Percentiles rank a stretch among this genome's conserved stretches.
phyloP scores from a whole-genome alignment of 2,888 invertebrate species.

The Lochmaea capreae region DNA sequence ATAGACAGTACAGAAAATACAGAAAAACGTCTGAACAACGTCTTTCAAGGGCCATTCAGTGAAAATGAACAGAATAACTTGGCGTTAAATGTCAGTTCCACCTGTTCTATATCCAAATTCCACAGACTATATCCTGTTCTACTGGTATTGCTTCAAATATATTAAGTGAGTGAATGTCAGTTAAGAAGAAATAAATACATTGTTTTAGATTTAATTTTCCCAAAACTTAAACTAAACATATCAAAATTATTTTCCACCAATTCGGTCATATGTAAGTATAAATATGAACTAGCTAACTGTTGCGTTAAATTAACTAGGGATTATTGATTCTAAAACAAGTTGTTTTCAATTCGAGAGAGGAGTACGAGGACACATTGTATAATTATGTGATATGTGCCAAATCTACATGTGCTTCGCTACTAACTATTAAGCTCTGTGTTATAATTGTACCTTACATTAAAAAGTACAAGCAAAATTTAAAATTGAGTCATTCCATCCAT shows the following conservation, averaged over 20 bases:
- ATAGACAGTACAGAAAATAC: constrained; percentile 52
- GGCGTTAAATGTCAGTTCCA: constrained; percentile 52
- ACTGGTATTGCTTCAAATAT: constrained; percentile 58
- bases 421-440: constrained; percentile 58
- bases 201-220: not conserved
- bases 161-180: constrained; percentile 43
- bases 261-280: not conserved
- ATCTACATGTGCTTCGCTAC: constrained; percentile 65
- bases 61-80: constrained; percentile 67
- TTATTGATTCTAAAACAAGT: constrained; percentile 2
- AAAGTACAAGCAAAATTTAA: not conserved
- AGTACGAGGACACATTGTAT: constrained; percentile 57
- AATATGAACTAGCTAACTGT: not conserved
- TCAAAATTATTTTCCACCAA: not conserved
- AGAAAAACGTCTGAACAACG: constrained; percentile 64
- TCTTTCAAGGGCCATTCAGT: constrained; percentile 75
- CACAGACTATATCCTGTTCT: constrained; percentile 51
- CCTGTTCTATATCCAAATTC: constrained; percentile 42
- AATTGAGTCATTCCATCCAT: not conserved
- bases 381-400: constrained; percentile 64
- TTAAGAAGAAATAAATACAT: not conserved
- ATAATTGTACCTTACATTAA: constrained; percentile 41
- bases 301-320: not conserved
- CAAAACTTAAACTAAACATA: not conserved
- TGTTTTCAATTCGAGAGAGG: constrained; percentile 50